Conservation (phyloP, 2,113 vertebrate species). For the Hylia prasina region DNA sequence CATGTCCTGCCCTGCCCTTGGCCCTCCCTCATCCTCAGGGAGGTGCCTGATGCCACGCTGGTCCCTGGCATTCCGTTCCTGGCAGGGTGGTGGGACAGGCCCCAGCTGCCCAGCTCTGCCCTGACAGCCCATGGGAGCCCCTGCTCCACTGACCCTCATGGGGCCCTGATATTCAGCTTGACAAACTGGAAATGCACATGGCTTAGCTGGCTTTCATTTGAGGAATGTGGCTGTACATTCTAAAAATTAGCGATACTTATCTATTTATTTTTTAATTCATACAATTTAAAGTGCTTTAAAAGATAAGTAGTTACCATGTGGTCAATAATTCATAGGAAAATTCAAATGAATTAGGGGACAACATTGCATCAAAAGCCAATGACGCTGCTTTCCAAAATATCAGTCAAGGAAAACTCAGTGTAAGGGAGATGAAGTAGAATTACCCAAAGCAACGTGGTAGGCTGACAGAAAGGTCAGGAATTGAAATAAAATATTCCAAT, state of each 20-base stretch:
- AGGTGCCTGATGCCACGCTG: background rate
- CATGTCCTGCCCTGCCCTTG: background rate
- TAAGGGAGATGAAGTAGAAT: background rate
- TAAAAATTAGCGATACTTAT: background rate
- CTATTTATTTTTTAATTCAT: background rate
- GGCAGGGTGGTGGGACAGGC: background rate
- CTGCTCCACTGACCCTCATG: fast-evolving
- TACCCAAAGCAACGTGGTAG: background rate
- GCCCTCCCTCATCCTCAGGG: background rate
- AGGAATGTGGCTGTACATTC: background rate
- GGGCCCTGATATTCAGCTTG: background rate
- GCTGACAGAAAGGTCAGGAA: background rate
- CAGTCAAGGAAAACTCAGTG: background rate
- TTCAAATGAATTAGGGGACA: background rate
- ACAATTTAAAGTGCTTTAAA: background rate
- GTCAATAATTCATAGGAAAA: background rate
- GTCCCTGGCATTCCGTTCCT: background rate
- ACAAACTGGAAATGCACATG: background rate
- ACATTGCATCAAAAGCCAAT: background rate
- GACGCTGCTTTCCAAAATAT: background rate
- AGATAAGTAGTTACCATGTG: background rate
- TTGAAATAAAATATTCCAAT: background rate
- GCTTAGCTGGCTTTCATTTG: background rate
- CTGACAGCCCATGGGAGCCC: background rate
- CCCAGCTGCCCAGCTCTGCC: background rate